Evolutionary conservation across 2,113 vertebrate species (phyloP).

Genomic region (Lichenostomus cassidix): DNA sequence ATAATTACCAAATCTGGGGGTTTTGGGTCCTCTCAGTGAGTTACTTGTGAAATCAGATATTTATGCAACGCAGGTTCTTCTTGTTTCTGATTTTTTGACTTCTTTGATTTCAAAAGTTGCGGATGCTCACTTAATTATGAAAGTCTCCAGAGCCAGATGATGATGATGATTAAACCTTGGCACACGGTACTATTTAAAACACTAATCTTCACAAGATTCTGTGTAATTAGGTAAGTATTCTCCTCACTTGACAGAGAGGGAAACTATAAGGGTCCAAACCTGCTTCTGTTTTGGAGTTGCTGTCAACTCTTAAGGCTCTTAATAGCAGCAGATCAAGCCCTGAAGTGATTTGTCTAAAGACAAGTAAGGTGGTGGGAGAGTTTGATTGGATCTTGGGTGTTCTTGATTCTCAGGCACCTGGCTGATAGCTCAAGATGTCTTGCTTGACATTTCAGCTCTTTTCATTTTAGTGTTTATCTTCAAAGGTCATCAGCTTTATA

Average conservation of each 20-base stretch:
- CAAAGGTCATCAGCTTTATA: constrained; percentile 23
- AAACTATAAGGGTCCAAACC: neutral
- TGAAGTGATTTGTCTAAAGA: constrained; percentile 35
- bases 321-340: constrained; percentile 14
- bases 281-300: constrained; percentile 16
- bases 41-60: constrained; percentile 1
- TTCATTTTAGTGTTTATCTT: constrained; percentile 9
- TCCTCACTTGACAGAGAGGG: neutral
- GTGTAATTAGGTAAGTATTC: constrained; percentile 49
- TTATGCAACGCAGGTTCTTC: neutral
- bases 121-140: constrained; percentile 31
- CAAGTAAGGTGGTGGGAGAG: neutral
- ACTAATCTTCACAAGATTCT: constrained; percentile 48
- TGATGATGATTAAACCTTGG: constrained; percentile 50
- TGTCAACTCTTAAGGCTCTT: constrained; percentile 10
- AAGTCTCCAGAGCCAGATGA: constrained; percentile 27
- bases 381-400: constrained; percentile 23
- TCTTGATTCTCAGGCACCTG: constrained; percentile 29
- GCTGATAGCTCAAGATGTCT: constrained; percentile 41
- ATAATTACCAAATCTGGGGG: neutral
- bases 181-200: constrained; percentile 23
- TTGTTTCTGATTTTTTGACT: neutral
- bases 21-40: neutral
- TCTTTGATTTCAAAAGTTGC: constrained; percentile 15
- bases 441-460: constrained; percentile 58